A percentile compares a stretch with the other conserved stretches of the same genome.
Evolutionary conservation across 37 sponge, comb jelly and placozoan species (phyloP).

Genomic region (Aplysina aerophoba): DNA sequence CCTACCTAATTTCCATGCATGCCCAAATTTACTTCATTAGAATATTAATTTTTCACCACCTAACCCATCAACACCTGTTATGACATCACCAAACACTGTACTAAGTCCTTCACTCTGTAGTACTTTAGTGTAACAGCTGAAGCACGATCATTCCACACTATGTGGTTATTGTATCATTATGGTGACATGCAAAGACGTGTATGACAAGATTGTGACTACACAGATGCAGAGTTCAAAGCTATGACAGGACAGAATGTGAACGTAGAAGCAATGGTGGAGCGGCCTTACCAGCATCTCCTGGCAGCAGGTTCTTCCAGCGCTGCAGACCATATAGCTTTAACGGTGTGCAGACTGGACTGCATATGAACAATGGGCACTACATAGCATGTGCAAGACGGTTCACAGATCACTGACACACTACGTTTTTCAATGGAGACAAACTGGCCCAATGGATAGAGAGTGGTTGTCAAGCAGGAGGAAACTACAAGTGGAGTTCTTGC

Average conservation of each 20-base stretch:
- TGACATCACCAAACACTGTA: too few species aligned
- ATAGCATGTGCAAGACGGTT: neutral
- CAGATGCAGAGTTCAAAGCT: conserved; percentile 1
- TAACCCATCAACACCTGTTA: too few species aligned
- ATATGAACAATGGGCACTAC: neutral
- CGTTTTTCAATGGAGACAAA: conserved; percentile 40
- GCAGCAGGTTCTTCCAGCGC: conserved; percentile 26
- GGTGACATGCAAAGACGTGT: conserved; percentile 2
- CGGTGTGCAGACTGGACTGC: conserved; percentile 30
- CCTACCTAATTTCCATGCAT: too few species aligned
- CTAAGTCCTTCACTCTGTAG: too few species aligned
- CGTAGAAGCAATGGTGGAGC: neutral
- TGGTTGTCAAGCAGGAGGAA: conserved; percentile 40
- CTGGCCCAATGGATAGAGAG: conserved; percentile 43
- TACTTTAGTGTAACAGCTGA: too few species aligned
- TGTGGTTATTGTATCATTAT: neutral
- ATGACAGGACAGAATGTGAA: neutral
- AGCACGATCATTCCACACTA: conserved; percentile 21
- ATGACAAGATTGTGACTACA: neutral
- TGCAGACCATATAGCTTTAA: conserved; percentile 34
- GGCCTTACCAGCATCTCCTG: neutral
- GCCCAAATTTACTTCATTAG: too few species aligned
- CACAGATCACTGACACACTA: conserved; percentile 14
- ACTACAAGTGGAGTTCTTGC: conserved; percentile 40
- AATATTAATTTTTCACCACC: too few species aligned